These are phyloP conservation scores for Drosophila nigricruria DNA, from an alignment of 2,888 invertebrate species.

Conservation along the genomic window DNA sequence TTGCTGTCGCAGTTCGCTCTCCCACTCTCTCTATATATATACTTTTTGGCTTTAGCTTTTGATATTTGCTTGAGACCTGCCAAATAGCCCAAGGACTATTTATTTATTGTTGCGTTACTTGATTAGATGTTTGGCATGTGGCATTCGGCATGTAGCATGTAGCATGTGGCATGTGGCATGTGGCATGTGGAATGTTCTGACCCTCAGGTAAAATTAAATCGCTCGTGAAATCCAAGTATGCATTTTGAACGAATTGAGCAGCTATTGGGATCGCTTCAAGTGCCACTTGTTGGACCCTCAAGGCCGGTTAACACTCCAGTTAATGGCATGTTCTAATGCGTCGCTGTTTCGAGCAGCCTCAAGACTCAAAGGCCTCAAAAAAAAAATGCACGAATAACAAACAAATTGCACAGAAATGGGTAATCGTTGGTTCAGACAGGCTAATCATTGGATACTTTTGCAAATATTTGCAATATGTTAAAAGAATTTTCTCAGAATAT, in stretches of 20 bases:
- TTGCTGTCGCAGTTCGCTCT: conserved; percentile 49
- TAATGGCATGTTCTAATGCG: conserved; percentile 37
- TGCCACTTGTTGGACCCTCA: conserved; percentile 52
- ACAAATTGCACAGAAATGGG: conserved; percentile 22
- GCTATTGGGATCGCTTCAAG: conserved; percentile 34
- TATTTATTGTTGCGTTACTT: conserved; percentile 76
- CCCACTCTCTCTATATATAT: background rate
- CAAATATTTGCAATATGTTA: conserved; percentile 18
- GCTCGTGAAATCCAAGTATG: conserved; percentile 66
- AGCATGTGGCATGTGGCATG: conserved; percentile 36
- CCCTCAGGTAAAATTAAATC: conserved; percentile 71
- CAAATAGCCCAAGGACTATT: conserved; percentile 58
- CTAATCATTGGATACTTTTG: conserved; percentile 1
- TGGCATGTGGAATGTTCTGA: conserved; percentile 57
- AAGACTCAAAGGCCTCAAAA: conserved; percentile 11
- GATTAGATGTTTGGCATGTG: conserved; percentile 74
- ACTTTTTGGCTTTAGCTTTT: conserved; percentile 22
- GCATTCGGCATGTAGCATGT: conserved; percentile 32
- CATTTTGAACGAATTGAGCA: conserved; percentile 39
- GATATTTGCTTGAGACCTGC: conserved; percentile 60
- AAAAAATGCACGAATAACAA: background rate
- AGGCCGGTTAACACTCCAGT: conserved; percentile 40
- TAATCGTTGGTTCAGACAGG: conserved; percentile 11
- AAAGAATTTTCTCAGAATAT: background rate
- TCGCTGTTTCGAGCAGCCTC: background rate